Evolutionary conservation across 2,797 vertebrate species (phyloP), one percentile per base, ranked within the genome.

Genomic region (Molothrus aeneus): DNA sequence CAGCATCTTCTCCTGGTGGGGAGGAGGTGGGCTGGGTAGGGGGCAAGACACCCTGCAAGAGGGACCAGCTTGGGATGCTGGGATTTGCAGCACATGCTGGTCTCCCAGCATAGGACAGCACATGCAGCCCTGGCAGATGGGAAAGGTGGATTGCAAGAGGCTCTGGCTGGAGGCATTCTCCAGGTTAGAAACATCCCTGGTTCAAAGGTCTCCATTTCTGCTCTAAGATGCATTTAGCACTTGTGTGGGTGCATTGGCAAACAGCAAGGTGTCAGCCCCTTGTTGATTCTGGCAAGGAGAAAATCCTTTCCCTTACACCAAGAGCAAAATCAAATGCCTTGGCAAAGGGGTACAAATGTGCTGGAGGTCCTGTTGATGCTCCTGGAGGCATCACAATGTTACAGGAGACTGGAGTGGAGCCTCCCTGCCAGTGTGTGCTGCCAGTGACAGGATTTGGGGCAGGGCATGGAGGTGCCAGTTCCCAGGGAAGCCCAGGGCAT

Each of bases 201-300:
- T 43, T 75, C 47, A 34, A 24, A 80, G 73, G 56, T 54, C 56
- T 7, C 48, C 5, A 2, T 72, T 79, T 80, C 47, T 53, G 34
- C 32, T n/a, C 40, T 53, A 38, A 34, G 45, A 42, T 36, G 34
- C 3, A 1, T 64, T 17, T 34, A 59, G 82, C 1, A 1, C 54
- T 61, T 43, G 31, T 31, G 45, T 18, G 31, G 24, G 45, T 2
- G 0, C n/a, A 25, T 21, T 13, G 2, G 68, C 57, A n/a, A 40
- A 45, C 7, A 60, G 18, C 8, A 3, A 50, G 18, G 66, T 28
- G 24, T 63, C 0, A 0, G 21, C 43, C 32, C 24, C 0, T 0
- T 36, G 48, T 59, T 29, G 51, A 38, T 42, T 54, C 43, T 29
- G 45, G 57, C 57, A 24, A 69, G 57, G 45, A 74, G n/a, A 64